phyloP scores from a whole-genome alignment of 2,113 vertebrate species.

The Platysternon megacephalum region DNA sequence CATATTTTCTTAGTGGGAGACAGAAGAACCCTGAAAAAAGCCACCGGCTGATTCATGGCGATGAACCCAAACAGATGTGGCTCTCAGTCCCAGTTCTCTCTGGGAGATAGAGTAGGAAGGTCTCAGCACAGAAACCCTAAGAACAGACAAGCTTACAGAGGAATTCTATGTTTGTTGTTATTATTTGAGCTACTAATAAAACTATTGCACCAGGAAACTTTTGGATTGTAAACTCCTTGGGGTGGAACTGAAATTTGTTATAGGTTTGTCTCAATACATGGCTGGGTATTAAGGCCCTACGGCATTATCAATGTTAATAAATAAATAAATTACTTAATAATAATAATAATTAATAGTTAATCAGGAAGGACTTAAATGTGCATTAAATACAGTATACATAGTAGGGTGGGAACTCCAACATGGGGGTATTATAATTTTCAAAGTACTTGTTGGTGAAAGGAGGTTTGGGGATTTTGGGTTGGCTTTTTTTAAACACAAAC shows the following conservation, averaged over 20 bases:
- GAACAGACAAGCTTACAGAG: not conserved
- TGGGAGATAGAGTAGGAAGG: too few relatives aligned
- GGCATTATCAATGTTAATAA: not conserved
- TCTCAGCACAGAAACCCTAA: not conserved
- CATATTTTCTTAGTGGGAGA: slow-evolving; percentile 9
- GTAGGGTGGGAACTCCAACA: not conserved
- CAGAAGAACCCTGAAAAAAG: not conserved
- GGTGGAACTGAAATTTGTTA: not conserved
- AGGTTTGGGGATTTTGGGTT: not conserved
- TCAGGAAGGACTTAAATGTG: not conserved
- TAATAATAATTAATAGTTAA: not conserved
- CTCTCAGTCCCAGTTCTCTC: not conserved
- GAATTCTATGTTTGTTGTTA: not conserved
- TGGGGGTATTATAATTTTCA: not conserved
- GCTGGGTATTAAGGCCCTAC: not conserved
- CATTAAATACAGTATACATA: not conserved
- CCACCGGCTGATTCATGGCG: not conserved
- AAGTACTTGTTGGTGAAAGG: not conserved
- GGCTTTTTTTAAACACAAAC: not conserved
- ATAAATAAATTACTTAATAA: not conserved
- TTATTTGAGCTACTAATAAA: not conserved
- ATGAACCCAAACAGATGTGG: not conserved
- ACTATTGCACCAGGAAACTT: not conserved
- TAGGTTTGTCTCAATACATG: not conserved
- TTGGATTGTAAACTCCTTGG: not conserved